Conservation (phyloP, 1,140 invertebrate species). For the Phortica variegata region DNA sequence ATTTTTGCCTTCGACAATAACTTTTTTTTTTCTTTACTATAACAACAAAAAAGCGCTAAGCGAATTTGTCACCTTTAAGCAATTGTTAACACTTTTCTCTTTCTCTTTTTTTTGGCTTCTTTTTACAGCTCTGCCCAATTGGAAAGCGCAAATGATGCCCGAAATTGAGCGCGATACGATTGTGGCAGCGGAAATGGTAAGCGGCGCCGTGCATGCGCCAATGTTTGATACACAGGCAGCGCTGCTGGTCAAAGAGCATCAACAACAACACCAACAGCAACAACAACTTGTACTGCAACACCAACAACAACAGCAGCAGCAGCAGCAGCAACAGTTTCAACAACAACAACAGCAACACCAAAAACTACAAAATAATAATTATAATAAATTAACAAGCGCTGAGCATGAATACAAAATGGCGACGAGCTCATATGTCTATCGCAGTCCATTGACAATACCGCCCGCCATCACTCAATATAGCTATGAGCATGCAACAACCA, state of each 20-base stretch:
- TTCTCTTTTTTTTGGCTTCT: slow-evolving; percentile 1
- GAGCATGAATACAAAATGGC: slow-evolving; percentile 34
- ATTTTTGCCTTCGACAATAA: neutral
- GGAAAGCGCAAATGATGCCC: slow-evolving; percentile 48
- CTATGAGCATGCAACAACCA: too few species aligned
- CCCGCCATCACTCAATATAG: slow-evolving; percentile 7
- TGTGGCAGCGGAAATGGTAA: slow-evolving; percentile 49
- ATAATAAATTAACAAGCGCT: neutral
- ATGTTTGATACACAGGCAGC: slow-evolving; percentile 26
- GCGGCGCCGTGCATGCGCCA: slow-evolving; percentile 40
- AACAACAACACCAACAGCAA: slow-evolving; percentile 31
- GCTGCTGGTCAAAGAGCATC: slow-evolving; percentile 29
- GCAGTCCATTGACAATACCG: slow-evolving; percentile 47
- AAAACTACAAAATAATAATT: neutral
- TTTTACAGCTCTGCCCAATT: slow-evolving; percentile 30
- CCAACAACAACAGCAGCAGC: slow-evolving; percentile 14
- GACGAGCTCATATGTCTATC: slow-evolving; percentile 46
- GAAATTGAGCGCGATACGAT: slow-evolving; percentile 53
- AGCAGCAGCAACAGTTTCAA: slow-evolving; percentile 11
- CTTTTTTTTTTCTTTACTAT: too few species aligned
- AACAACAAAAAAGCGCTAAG: too few species aligned
- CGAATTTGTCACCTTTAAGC: too few species aligned
- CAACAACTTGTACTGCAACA: slow-evolving; percentile 15
- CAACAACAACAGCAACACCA: slow-evolving; percentile 15
- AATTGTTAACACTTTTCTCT: neutral